Evolutionary conservation across 2,888 invertebrate genomes (phyloP).

Genomic region (Glyphotaelius pellucidus): DNA sequence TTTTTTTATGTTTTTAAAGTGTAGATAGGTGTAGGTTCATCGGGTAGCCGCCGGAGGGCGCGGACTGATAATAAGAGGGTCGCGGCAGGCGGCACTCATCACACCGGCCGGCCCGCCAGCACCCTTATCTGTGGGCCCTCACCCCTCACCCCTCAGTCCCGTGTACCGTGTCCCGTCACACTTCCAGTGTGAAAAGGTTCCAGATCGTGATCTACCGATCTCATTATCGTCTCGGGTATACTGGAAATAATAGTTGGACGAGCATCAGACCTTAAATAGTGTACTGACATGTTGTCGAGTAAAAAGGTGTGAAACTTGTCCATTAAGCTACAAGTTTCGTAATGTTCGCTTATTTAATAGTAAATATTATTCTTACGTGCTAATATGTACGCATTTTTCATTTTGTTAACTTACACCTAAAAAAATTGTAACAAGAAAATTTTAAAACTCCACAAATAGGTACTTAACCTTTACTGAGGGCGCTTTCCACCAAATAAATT

Average conservation of each 20-base stretch:
- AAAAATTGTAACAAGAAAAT: too few relatives aligned
- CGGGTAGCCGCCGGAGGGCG: neutral
- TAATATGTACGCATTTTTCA: too few relatives aligned
- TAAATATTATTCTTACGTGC: neutral
- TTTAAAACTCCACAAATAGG: too few relatives aligned
- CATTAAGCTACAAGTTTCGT: too few relatives aligned
- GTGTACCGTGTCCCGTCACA: too few relatives aligned
- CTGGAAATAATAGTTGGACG: neutral
- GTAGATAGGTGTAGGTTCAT: neutral
- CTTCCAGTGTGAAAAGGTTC: neutral
- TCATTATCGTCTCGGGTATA: neutral
- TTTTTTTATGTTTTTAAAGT: neutral
- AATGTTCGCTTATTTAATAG: neutral
- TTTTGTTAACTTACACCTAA: too few relatives aligned
- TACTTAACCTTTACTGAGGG: too few relatives aligned
- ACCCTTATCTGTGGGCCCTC: neutral
- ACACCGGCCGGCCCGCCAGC: neutral
- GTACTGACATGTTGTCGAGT: neutral
- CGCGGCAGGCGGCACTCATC: neutral
- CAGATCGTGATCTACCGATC: constrained; percentile 31
- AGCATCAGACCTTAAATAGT: neutral
- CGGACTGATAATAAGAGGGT: neutral
- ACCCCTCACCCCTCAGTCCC: too few relatives aligned
- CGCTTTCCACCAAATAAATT: too few relatives aligned
- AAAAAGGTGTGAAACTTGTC: neutral